phyloP scores from a whole-genome alignment of 1,140 invertebrate genomes.

The Laupala kohalensis region DNA sequence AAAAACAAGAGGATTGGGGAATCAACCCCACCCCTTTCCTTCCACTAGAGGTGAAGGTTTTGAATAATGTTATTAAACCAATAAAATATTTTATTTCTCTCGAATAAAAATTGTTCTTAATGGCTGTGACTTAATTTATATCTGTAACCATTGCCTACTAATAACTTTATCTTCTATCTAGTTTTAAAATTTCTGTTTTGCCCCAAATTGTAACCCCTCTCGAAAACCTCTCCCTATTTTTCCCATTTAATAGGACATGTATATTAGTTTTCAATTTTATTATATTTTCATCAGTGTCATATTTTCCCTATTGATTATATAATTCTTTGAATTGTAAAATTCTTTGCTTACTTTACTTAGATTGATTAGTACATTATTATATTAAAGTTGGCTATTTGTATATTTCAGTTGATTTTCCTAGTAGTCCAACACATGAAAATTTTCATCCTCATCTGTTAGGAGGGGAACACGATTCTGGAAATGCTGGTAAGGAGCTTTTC shows the following conservation, averaged over 20 bases:
- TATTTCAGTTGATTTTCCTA: slow-evolving; percentile 1
- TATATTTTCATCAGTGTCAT: background rate
- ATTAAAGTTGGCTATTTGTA: background rate
- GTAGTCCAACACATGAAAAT: background rate
- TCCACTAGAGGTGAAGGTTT: too few relatives aligned
- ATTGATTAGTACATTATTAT: background rate
- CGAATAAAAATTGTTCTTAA: too few relatives aligned
- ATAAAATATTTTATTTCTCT: too few relatives aligned
- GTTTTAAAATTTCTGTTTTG: too few relatives aligned
- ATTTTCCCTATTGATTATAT: background rate
- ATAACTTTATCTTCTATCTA: too few relatives aligned
- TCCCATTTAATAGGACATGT: background rate
- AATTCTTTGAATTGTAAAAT: background rate
- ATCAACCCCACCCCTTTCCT: too few relatives aligned
- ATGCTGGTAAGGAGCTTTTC: background rate
- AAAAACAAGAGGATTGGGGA: too few relatives aligned
- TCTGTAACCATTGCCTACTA: too few relatives aligned
- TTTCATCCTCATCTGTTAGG: background rate
- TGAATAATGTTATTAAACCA: too few relatives aligned
- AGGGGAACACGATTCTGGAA: background rate
- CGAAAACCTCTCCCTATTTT: background rate
- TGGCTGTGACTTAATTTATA: too few relatives aligned
- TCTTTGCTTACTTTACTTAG: background rate
- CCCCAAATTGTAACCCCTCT: too few relatives aligned
- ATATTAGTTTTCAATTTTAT: too few relatives aligned